phyloP scores from a whole-genome alignment of 2,113 vertebrate genomes.

The Neofelis nebulosa region DNA sequence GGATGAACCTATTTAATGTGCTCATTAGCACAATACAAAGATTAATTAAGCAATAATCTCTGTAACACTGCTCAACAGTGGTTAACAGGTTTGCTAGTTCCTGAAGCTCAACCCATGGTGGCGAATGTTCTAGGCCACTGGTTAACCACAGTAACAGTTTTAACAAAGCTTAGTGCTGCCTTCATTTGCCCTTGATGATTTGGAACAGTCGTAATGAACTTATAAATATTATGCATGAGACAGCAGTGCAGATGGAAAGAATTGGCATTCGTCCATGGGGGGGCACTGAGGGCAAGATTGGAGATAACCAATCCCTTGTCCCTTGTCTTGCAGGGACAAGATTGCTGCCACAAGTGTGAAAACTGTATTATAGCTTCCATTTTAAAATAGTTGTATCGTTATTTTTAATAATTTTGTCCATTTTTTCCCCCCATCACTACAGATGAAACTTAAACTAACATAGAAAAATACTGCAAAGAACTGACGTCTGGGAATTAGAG shows the following conservation, averaged over 20 bases:
- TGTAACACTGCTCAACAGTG: constrained; percentile 68
- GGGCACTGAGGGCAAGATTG: constrained; percentile 55
- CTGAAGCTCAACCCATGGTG: constrained; percentile 59
- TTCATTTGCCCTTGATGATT: constrained; percentile 64
- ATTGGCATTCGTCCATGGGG: not conserved
- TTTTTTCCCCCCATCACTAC: not conserved
- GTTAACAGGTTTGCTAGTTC: constrained; percentile 78
- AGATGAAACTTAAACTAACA: constrained; percentile 9
- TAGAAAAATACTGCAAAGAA: not conserved
- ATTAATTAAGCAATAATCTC: constrained; percentile 83
- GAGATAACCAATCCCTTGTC: not conserved
- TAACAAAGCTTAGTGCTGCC: constrained; percentile 61
- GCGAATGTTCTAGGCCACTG: constrained; percentile 56
- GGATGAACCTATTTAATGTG: constrained; percentile 74
- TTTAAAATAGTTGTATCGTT: constrained; percentile 53
- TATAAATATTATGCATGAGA: constrained; percentile 55
- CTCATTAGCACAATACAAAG: constrained; percentile 80
- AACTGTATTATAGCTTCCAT: not conserved
- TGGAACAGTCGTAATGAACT: constrained; percentile 58
- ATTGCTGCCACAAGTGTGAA: not conserved
- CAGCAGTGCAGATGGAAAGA: not conserved
- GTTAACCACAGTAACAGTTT: constrained; percentile 60
- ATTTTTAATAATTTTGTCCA: constrained; percentile 28
- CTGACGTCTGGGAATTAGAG: fast-evolving
- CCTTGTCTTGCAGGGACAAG: not conserved